Evolutionary conservation across 2,797 vertebrate species (phyloP).

Genomic region (Acipenser oxyrinchus): DNA sequence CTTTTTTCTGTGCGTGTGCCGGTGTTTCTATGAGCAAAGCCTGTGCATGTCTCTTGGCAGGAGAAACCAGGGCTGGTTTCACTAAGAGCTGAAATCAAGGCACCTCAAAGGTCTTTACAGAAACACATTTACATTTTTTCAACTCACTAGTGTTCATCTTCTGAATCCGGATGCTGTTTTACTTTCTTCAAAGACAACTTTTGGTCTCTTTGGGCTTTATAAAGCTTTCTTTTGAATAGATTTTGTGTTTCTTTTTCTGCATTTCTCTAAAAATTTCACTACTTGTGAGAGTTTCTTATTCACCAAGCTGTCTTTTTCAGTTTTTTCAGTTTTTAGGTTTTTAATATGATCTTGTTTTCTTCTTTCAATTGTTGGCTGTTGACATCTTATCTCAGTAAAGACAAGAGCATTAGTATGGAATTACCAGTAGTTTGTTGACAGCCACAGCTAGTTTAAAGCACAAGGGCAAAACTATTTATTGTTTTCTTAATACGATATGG

Average conservation of each 20-base stretch:
- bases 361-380: too few species aligned
- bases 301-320: conserved; percentile 1
- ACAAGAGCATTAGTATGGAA: too few species aligned
- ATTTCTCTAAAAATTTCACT: background rate
- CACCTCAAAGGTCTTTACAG: background rate
- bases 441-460: too few species aligned
- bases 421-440: too few species aligned
- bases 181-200: conserved; percentile 1
- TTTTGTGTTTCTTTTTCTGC: background rate
- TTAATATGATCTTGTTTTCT: background rate
- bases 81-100: background rate
- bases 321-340: background rate
- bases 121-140: background rate
- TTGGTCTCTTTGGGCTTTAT: background rate
- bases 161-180: background rate
- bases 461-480: too few species aligned
- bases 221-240: conserved; percentile 5
- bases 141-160: background rate
- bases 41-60: background rate
- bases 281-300: background rate
- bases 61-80: background rate
- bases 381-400: too few species aligned
- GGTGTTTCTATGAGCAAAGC: background rate
- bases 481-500: too few species aligned
- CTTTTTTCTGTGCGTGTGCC: background rate